Conservation (phyloP, 1,140 invertebrate genomes). For the Drosophila serrata region DNA sequence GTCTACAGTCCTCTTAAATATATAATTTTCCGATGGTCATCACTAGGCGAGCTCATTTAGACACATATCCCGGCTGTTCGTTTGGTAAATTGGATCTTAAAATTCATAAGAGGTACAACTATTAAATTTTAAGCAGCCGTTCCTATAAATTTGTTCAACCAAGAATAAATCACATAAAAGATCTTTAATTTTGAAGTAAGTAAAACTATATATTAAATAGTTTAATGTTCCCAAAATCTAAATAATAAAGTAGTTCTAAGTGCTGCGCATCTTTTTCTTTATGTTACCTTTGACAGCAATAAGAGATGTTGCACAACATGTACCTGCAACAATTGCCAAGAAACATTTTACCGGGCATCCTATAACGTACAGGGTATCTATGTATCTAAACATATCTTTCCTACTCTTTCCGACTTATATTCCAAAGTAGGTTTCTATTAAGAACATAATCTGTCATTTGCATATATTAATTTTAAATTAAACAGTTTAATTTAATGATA, state of each 20-base stretch:
- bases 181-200: not conserved
- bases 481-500: conserved; percentile 4
- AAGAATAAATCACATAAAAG: not conserved
- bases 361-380: not conserved
- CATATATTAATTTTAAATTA: conserved; percentile 7
- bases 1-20: not conserved
- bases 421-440: not conserved
- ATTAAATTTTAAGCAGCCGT: not conserved
- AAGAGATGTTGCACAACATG: not conserved
- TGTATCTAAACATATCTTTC: no score
- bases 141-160: not conserved
- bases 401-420: not conserved
- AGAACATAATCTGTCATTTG: conserved; percentile 14
- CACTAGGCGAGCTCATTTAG: not conserved
- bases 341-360: not conserved
- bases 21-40: not conserved
- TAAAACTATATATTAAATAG: not conserved
- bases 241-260: not conserved
- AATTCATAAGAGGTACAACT: not conserved
- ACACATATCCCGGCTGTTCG: no score
- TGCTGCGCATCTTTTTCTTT: not conserved
- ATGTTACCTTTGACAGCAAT: not conserved
- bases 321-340: not conserved
- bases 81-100: no score
- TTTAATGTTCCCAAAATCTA: not conserved